Evolutionary conservation across 2,113 vertebrate species (phyloP).

Genomic region (Cavia aperea): DNA sequence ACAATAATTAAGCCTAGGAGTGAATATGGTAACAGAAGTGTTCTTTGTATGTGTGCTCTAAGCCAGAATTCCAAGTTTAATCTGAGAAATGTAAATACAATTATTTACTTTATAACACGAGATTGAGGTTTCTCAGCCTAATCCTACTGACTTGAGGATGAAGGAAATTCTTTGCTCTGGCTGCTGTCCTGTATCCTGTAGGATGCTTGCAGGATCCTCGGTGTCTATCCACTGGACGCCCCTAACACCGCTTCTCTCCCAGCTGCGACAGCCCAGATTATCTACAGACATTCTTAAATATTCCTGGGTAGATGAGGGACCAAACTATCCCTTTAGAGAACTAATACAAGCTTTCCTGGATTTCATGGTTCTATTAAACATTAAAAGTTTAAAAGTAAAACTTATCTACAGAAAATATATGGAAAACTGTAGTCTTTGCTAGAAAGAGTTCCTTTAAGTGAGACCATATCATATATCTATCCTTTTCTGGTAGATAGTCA

Average conservation of each 20-base stretch:
- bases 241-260: neutral
- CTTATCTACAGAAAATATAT: constrained; percentile 14
- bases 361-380: neutral
- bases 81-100: constrained; percentile 21
- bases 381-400: neutral
- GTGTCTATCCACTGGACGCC: neutral
- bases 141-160: neutral
- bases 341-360: neutral
- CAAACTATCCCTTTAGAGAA: neutral
- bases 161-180: neutral
- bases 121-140: neutral
- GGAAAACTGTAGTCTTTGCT: neutral
- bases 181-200: neutral
- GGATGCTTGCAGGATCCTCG: neutral
- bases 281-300: neutral
- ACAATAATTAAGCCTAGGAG: constrained; percentile 8
- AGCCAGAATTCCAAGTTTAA: constrained; percentile 33
- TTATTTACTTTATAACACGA: neutral
- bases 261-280: neutral
- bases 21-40: neutral
- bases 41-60: neutral
- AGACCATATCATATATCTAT: neutral
- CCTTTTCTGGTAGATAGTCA: neutral
- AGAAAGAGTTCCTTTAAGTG: neutral
- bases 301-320: neutral